Evolutionary conservation across 2,888 invertebrate species (phyloP), one percentile per base, ranked within the genome.

Genomic region (Tupiocoris notatus): DNA sequence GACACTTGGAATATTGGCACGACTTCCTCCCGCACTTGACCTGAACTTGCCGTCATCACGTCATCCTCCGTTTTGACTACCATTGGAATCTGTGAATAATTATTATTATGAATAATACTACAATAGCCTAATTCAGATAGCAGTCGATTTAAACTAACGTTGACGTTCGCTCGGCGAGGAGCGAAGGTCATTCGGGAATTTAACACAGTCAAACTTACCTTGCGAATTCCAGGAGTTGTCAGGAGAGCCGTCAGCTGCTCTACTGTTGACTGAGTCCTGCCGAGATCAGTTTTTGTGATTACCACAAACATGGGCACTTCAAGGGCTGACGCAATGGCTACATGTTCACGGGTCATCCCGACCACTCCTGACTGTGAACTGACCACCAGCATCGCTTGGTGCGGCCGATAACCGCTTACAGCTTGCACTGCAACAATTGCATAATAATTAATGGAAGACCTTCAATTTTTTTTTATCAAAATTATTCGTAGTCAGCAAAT

Each of bases 221-320:
- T 87, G 23, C 87, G 84, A 82, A 89, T 89, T 3, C 91, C 90
- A 18, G 89, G 89, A 68, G 88, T 87, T 78, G 89, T 89, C 39
- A 92, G 85, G 67, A 90, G 85, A 56, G 86, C 85, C 81, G 90
- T 88, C 61, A 92, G 82, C 81, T 88, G 87, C 78, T 86, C 84
- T 62, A 89, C 83, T 12, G 88, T 87, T 78, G 84, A 83, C 22
- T 85, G 84, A 1, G 88, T 86, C 1, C 87, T 85, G n/a, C 92
- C 91, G 76, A 95, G 87, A 85, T 99, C 98, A 76, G 91, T 92
- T 87, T 99, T 99, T 78, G 94, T 96, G 77, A 99, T 88, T 0
- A 98, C 94, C 17, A 96, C 91, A 83, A 98, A 96, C 84, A 98
- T 92, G 0, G 98, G 97, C 81, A 94, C 89, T 81, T 92, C 90